These are phyloP conservation scores for Lepidocyrtoides sp. DNA, from an alignment of 2,888 invertebrate genomes.

Conservation along the genomic window DNA sequence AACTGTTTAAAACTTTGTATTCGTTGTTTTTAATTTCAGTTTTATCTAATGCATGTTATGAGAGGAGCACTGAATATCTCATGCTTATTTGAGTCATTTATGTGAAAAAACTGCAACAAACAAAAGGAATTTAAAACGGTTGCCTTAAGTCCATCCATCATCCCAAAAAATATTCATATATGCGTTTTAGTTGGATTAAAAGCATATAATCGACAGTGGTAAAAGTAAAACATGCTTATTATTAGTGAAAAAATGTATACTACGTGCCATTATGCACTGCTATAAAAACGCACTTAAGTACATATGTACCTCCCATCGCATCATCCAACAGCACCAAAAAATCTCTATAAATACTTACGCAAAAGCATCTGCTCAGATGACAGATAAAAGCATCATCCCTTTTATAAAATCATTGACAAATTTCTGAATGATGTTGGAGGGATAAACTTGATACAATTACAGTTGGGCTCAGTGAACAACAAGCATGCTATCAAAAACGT, in stretches of 20 bases:
- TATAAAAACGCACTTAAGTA: conserved; percentile 33
- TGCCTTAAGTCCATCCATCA: no score
- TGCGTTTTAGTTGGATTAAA: no score
- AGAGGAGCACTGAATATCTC: no score
- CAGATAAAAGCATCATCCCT: conserved; percentile 40
- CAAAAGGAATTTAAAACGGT: no score
- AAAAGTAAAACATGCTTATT: no score
- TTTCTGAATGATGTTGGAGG: conserved; percentile 10
- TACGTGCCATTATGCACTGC: neutral
- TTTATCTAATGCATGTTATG: no score
- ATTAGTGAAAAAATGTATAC: neutral
- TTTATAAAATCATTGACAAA: conserved; percentile 34
- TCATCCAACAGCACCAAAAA: neutral
- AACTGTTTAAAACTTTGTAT: no score
- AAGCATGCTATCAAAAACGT: conserved; percentile 66
- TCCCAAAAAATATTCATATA: no score
- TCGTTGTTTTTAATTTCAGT: no score
- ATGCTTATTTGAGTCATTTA: no score
- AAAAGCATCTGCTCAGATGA: conserved; percentile 52
- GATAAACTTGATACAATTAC: conserved; percentile 79
- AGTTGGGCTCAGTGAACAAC: conserved; percentile 71
- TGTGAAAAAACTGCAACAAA: no score
- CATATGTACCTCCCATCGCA: conserved; percentile 51
- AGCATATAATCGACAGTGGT: no score
- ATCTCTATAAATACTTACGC: neutral